A percentile compares a stretch with the other conserved stretches of the same genome.
Evolutionary conservation across 2,113 vertebrate species (phyloP).

Genomic region (Alaudala cheleensis): DNA sequence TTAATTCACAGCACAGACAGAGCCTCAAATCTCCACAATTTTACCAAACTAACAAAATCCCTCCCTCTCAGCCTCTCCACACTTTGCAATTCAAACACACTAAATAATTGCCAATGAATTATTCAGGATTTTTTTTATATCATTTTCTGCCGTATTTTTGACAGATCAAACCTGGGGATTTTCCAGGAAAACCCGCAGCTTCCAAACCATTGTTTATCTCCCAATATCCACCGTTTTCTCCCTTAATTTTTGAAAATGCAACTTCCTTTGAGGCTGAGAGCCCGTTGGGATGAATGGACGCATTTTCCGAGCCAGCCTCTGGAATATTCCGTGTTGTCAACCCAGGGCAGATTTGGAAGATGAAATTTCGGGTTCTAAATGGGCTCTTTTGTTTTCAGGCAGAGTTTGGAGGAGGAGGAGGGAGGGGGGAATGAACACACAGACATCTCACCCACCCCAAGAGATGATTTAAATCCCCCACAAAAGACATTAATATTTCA

Average conservation of each 20-base stretch:
- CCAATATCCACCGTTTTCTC: background rate
- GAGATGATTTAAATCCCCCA: rapidly evolving
- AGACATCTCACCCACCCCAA: background rate
- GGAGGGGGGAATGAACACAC: background rate
- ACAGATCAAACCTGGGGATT: background rate
- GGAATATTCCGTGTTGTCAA: background rate
- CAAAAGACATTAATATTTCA: rapidly evolving
- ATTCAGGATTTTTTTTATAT: rapidly evolving
- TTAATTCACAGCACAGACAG: background rate
- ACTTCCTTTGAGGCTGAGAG: background rate
- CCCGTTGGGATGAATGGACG: background rate
- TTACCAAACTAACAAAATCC: background rate
- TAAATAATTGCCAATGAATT: rapidly evolving
- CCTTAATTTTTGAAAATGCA: background rate
- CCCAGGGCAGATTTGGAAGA: background rate
- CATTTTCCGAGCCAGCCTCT: background rate
- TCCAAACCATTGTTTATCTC: background rate
- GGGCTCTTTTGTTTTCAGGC: background rate
- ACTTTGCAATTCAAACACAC: background rate
- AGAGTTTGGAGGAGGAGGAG: too few species aligned
- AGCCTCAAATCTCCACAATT: background rate
- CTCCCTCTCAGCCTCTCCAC: background rate
- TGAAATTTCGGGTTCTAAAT: background rate
- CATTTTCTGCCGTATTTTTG: rapidly evolving
- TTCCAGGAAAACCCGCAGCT: background rate